Evolutionary conservation across 2,888 invertebrate genomes (phyloP).

Genomic region (Hanleya hanleyi): DNA sequence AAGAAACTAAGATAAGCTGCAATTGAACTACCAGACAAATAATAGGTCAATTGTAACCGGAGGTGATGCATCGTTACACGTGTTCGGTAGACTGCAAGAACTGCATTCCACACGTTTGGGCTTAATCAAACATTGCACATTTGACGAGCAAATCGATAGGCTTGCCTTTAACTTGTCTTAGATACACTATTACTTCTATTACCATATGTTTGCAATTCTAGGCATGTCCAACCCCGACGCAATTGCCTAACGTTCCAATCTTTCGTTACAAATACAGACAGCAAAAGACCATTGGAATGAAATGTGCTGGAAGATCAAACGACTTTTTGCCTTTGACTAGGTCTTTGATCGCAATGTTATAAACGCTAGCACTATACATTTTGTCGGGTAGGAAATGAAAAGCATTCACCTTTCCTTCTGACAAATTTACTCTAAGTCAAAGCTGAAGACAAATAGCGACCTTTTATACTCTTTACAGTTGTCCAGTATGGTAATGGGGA

Average conservation of each 20-base stretch:
- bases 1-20: too few species aligned
- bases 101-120: too few species aligned
- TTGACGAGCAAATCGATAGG: neutral
- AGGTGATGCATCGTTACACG: too few species aligned
- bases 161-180: too few species aligned
- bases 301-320: neutral
- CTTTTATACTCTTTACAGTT: too few species aligned
- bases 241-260: neutral
- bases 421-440: neutral
- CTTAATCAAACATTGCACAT: slow-evolving; percentile 3
- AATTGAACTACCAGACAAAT: too few species aligned
- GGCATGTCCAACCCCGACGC: neutral
- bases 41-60: too few species aligned
- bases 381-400: slow-evolving; percentile 1
- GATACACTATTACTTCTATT: too few species aligned
- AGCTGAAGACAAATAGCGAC: too few species aligned
- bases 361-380: neutral
- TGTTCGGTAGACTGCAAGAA: too few species aligned
- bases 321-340: neutral
- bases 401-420: neutral
- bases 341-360: neutral
- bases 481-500: too few species aligned
- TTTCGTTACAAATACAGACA: neutral
- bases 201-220: slow-evolving; percentile 9
- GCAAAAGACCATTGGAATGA: neutral